These are phyloP conservation scores for Heliornis fulica DNA, from an alignment of 2,113 vertebrate genomes.

Conservation along the genomic window DNA sequence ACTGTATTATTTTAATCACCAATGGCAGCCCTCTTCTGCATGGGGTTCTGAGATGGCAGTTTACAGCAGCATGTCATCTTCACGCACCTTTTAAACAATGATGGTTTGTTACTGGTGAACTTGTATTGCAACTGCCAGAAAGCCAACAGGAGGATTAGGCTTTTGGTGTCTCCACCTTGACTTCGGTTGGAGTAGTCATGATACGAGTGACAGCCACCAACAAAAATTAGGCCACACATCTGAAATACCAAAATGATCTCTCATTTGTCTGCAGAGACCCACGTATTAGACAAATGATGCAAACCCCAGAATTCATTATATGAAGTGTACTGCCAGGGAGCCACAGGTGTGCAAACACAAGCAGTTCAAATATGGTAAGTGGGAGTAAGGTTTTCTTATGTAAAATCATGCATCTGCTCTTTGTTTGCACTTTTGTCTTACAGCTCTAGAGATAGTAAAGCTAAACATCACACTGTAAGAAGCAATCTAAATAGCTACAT, in stretches of 20 bases:
- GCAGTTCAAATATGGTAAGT: background rate
- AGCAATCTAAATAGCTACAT: background rate
- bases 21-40: background rate
- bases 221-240: background rate
- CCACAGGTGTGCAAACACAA: conserved; percentile 40
- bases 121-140: background rate
- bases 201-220: background rate
- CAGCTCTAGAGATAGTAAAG: background rate
- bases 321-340: background rate
- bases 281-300: background rate
- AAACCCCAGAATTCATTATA: background rate
- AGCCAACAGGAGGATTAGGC: background rate
- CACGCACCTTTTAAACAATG: accelerated
- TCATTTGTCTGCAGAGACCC: background rate
- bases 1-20: background rate
- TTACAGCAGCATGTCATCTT: background rate
- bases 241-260: background rate
- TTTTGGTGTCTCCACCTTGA: background rate
- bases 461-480: background rate
- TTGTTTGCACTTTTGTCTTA: conserved; percentile 23
- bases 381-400: background rate
- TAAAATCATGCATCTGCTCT: conserved; percentile 37
- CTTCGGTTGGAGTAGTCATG: background rate
- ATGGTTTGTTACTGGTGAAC: background rate
- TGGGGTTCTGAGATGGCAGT: background rate